Conservation (phyloP, 2,797 vertebrate species). For the Alosa sapidissima region DNA sequence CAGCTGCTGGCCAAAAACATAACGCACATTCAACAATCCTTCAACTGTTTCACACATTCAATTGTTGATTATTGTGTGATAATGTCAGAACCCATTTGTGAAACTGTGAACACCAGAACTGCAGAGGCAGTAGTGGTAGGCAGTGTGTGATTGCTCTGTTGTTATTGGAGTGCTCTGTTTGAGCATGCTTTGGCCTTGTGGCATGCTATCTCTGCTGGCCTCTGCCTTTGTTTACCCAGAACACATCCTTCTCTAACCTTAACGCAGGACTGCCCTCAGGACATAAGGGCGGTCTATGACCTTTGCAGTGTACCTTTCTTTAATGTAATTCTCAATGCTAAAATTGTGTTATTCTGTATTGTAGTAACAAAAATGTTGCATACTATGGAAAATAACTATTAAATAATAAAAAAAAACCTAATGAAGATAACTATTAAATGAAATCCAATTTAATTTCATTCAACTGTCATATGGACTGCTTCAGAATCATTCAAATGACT, state of each 20-base stretch:
- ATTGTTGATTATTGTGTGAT: not conserved
- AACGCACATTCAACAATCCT: not conserved
- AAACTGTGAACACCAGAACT: not conserved
- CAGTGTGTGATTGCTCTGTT: not conserved
- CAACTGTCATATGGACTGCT: not conserved
- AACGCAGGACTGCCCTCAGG: not conserved
- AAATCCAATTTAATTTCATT: not conserved
- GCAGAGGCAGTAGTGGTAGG: not conserved
- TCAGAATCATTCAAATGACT: not conserved
- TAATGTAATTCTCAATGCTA: not conserved
- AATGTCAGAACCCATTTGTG: not conserved
- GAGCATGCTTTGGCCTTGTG: constrained; percentile 5
- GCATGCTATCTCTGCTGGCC: not conserved
- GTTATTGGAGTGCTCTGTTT: not conserved
- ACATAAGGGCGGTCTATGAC: not conserved
- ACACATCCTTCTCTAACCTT: constrained; percentile 14
- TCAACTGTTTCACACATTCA: not conserved
- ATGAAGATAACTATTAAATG: not conserved
- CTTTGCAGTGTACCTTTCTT: not conserved
- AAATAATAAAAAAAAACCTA: too few species aligned
- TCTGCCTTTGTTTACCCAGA: not conserved
- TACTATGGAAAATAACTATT: not conserved
- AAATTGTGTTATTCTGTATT: not conserved
- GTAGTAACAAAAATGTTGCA: not conserved
- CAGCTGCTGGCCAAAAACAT: not conserved